Conservation (phyloP, 2,888 invertebrate genomes). For the Pharmacophagus antenor region DNA sequence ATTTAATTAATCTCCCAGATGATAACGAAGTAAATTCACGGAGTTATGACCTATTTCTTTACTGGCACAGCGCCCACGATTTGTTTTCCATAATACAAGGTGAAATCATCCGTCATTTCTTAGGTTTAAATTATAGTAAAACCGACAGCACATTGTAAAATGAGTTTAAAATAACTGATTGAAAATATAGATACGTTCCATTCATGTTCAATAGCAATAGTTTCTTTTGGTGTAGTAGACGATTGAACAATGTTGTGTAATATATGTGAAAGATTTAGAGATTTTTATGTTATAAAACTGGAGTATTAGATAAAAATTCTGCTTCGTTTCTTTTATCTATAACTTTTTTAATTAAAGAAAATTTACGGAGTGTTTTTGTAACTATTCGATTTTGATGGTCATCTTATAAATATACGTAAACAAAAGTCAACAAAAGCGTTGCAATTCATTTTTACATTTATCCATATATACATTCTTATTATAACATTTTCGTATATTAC, state of each 20-base stretch:
- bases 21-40: slow-evolving; percentile 30
- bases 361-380: no score
- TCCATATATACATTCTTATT: no score
- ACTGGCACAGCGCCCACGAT: slow-evolving; percentile 44
- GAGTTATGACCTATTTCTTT: slow-evolving; percentile 39
- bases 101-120: slow-evolving; percentile 37
- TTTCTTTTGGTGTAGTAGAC: neutral
- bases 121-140: slow-evolving; percentile 17
- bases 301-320: no score
- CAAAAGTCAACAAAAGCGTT: no score
- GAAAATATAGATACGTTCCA: slow-evolving; percentile 7
- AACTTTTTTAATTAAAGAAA: no score
- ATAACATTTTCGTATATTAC: no score
- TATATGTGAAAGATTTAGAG: neutral
- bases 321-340: no score
- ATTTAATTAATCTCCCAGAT: slow-evolving; percentile 12
- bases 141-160: slow-evolving; percentile 17
- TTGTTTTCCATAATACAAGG: slow-evolving; percentile 40
- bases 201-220: slow-evolving; percentile 5
- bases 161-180: slow-evolving; percentile 6
- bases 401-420: no score
- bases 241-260: neutral
- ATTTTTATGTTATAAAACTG: no score
- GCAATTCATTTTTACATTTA: neutral
- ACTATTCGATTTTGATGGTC: no score